A percentile compares a stretch with the other conserved stretches of the same genome.
Evolutionary conservation across 2,888 invertebrate species (phyloP).

Genomic region (Drosophila kambysellisi): DNA sequence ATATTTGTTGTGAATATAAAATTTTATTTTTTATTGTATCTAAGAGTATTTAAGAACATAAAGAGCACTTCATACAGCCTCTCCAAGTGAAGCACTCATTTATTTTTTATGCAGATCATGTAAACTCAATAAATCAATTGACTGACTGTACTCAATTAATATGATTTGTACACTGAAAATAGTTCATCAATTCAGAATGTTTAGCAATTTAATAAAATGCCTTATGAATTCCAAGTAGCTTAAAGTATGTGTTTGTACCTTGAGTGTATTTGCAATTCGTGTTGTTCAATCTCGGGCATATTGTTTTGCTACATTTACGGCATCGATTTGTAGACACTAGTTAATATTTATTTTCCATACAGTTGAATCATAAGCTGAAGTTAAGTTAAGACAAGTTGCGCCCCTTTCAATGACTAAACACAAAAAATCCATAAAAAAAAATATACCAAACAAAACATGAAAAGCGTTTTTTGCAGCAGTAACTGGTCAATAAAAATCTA

Average conservation of each 20-base stretch:
- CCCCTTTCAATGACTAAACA: slow-evolving; percentile 50
- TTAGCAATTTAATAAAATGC: not conserved
- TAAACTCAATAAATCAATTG: not conserved
- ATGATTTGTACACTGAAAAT: not conserved
- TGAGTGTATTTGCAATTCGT: slow-evolving; percentile 18
- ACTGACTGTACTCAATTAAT: not conserved
- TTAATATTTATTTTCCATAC: slow-evolving; percentile 44
- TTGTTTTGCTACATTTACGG: slow-evolving; percentile 39
- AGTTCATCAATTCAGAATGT: not conserved
- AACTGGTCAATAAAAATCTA: slow-evolving; percentile 45
- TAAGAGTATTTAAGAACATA: not conserved
- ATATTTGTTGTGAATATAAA: not conserved
- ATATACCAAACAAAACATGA: slow-evolving; percentile 19
- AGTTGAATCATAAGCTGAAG: slow-evolving; percentile 22
- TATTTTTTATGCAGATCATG: not conserved
- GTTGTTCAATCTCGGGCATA: not conserved
- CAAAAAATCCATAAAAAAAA: slow-evolving; percentile 34
- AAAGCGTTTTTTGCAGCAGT: slow-evolving; percentile 32
- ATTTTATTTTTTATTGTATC: not conserved
- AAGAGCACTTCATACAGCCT: not conserved
- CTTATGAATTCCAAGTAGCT: slow-evolving; percentile 10
- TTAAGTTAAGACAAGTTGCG: slow-evolving; percentile 8
- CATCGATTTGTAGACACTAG: slow-evolving; percentile 25
- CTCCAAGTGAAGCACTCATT: not conserved
- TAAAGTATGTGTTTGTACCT: not conserved